Base-by-base conservation (phyloP, 2,888 invertebrate genomes). In the Schizotus pectinicornis region DNA sequence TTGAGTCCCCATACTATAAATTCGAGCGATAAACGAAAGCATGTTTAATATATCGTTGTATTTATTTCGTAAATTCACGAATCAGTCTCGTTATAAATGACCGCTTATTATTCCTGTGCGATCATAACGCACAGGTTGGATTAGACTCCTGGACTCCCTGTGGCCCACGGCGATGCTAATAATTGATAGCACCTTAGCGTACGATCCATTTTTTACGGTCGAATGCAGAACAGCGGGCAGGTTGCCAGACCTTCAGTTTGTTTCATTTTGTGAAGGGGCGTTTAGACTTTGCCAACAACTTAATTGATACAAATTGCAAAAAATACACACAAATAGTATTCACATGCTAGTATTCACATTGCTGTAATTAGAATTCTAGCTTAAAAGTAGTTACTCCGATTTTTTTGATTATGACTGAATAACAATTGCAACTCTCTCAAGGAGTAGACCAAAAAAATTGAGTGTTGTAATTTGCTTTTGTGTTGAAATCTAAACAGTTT, bases 21-120 rank as follows among this genome's bases (percentile, higher is more conserved):
- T 76, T 75, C 56, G 61, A 68, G 65, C 74, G 75, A 76, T 75
- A 76, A 76, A 74, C 72, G 69, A 74, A 74, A 71, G 71, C 74
- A 72, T 72, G 68, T 70, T 71, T 72, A 72, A 71, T 58, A 60
- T 73, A 72, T 70, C 67, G 64, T 59, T 56, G 64, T 70, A 69
- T 73, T 74, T 73, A 74, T 74, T 73, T 71, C 67, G 65, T 68
- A 72, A 71, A 68, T 73, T 73, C 74, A 73, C 73, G 73, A 74
- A 69, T 71, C 61, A 43, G 43, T 55, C 62, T 52, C 46, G 57
- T 64, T 66, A 56, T 49, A 57, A 62, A 61, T 56, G 46, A 51
- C 35, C 43, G 31, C 31, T 51, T 51, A 42, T 51, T 51, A 43
- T 50, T 41, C 41, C 7, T n/a, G 32, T 11, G 33, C 33, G 43